Base-by-base conservation (phyloP, 2,888 invertebrate genomes). In the Stenotaenia linearis region DNA sequence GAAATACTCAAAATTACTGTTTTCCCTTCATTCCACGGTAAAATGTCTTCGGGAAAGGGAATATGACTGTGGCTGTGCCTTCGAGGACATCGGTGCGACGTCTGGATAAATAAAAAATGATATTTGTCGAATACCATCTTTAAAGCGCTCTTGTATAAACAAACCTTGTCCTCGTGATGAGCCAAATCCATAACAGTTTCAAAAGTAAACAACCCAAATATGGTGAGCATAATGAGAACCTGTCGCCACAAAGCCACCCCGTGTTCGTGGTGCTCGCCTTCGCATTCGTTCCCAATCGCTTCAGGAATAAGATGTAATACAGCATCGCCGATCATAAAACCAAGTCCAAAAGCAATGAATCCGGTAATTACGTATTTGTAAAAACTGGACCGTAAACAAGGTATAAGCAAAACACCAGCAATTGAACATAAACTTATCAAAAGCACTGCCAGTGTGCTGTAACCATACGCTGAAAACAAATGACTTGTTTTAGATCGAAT, bases 321-420 rank as follows among this genome's bases (percentile, higher is more conserved):
- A 1, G 88, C 86, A 81, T 88, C 88, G 6, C 86, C 85, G 37
- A 84, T 83, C 79, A 88, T 83, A 0, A 88, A 86, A 0, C 88
- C 87, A 3, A 88, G 86, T 18, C 87, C 87, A 78, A 88, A 84
- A 0, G 88, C 88, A 45, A 88, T 84, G 81, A 88, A 87, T n/a
- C 85, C 82, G 2, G 85, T 84, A 82, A 88, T 84, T 79, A 87
- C 79, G 28, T 84, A 82, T 18, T 84, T 80, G 81, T 86, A 86
- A 0, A 81, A 82, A 2, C 69, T 75, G 23, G 80, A 81, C 7
- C 82, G 81, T 21, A 85, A 81, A 4, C 85, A 80, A 12, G 86
- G 86, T 18, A 87, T 82, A 9, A 86, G 82, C 3, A 85, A 77
- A 12, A 85, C 85, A 78, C 85, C 84, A 80, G 83, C 81, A 5